These are phyloP conservation scores for Eulemur mongoz DNA, from an alignment of 2,797 vertebrate species.

Conservation along the genomic window DNA sequence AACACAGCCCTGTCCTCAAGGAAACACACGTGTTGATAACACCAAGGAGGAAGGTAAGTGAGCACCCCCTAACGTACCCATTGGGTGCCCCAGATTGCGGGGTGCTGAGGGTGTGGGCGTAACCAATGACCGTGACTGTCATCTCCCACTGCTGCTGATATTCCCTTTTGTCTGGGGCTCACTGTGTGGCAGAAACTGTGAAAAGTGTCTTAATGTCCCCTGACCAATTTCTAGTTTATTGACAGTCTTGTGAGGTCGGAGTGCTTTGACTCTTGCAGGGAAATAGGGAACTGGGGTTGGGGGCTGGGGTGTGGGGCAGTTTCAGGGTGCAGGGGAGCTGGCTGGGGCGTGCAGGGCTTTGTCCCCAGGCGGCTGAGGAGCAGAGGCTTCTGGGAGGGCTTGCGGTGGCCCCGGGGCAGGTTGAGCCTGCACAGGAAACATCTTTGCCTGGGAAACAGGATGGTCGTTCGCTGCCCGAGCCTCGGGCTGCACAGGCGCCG, in stretches of 20 bases:
- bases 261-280: not conserved
- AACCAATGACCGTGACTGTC: fast-evolving
- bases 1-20: not conserved
- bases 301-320: not conserved
- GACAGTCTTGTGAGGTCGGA: fast-evolving
- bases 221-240: not conserved
- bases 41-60: not conserved
- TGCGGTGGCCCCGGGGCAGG: not conserved
- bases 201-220: fast-evolving
- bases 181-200: not conserved
- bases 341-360: not conserved
- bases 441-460: constrained; percentile 59
- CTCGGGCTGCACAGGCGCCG: not conserved
- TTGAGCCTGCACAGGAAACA: constrained; percentile 65
- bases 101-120: too few species aligned
- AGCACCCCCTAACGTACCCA: too few species aligned
- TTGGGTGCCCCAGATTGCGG: not conserved
- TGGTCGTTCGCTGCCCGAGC: not conserved
- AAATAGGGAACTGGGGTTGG: not conserved
- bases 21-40: not conserved
- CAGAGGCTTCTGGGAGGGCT: constrained; percentile 12
- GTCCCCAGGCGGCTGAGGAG: not conserved
- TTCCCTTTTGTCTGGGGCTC: not conserved
- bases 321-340: not conserved
- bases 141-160: fast-evolving